Evolutionary conservation across 2,888 invertebrate species (phyloP).

Genomic region (Perdita meconis): DNA sequence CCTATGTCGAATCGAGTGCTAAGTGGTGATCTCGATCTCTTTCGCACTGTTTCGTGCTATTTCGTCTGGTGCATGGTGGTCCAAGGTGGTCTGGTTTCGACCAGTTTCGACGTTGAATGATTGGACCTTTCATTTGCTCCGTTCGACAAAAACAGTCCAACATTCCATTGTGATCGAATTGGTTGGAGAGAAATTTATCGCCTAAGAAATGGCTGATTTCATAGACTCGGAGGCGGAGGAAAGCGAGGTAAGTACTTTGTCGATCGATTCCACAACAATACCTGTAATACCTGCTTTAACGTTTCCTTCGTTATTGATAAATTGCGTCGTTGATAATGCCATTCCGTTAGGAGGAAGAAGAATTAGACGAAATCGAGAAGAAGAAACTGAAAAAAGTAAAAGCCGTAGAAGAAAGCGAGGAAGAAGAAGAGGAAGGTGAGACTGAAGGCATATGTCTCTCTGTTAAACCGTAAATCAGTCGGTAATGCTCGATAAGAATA

Average conservation of each 20-base stretch:
- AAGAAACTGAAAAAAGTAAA: conserved; percentile 92
- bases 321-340: conserved; percentile 15
- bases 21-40: conserved; percentile 12
- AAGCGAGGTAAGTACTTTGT: conserved; percentile 52
- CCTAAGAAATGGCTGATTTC: conserved; percentile 58
- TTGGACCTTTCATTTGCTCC: too few species aligned
- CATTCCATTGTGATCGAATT: not conserved
- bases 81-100: too few species aligned
- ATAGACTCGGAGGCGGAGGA: conserved; percentile 68
- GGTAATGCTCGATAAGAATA: not conserved
- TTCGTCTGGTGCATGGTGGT: not conserved
- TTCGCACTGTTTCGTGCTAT: conserved; percentile 1
- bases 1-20: conserved; percentile 23
- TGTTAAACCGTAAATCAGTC: not conserved
- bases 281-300: not conserved
- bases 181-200: not conserved
- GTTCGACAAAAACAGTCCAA: too few species aligned
- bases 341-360: conserved; percentile 88
- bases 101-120: too few species aligned
- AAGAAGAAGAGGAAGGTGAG: conserved; percentile 89
- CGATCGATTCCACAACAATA: not conserved
- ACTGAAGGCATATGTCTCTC: conserved; percentile 1
- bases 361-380: conserved; percentile 89
- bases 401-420: conserved; percentile 94
- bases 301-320: not conserved